Evolutionary conservation across 2,888 invertebrate genomes (phyloP), one percentile per base, ranked within the genome.

Genomic region (Caenorhabditis japonica): DNA sequence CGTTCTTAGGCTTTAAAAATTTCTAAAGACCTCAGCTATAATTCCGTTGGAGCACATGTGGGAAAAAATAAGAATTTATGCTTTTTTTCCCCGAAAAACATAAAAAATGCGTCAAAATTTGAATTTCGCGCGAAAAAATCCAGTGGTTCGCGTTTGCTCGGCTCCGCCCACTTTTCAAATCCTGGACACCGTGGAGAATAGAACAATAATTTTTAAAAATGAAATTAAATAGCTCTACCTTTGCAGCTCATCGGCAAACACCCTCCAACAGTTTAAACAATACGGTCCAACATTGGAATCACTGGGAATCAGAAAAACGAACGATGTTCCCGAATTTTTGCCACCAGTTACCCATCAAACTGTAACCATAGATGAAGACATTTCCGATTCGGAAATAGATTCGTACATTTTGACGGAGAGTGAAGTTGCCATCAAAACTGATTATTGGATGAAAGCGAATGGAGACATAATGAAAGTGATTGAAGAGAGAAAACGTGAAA

Each of bases 321-420:
- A 41, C 43, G 10, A 15, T 19, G 23, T 41, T n/a, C 21, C 43
- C 17, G 49, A 13, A 13, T 30, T 17, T 4, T 19, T 4, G 19
- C 7, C 41, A 27, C 21, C 21, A 0, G 7, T 2, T 43, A 12
- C 19, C 15, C 30, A 25, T 12, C 43, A 23, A 17, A 79, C 73
- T 33, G 52, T 76, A 8, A 75, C 79, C 36, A 53, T 81, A 17
- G 70, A 94, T 39, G 92, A 84, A 53, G 91, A 90, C 13, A 91
- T 94, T 51, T 94, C 97, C 84, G 97, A 97, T 85, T 92, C 92
- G 4, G 97, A 97, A 90, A 91, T 97, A 47, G 93, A 93, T 86
- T 92, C 82, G 4, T 87, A 87, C 52, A 84, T 88, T 43, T 59
- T 87, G 49, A 81, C 80, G 12, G 79, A 83, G 23, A 66, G 80